A percentile compares a stretch with the other conserved stretches of the same genome.
phyloP scores from a whole-genome alignment of 1,140 invertebrate species.

The Drosophila repletoides region DNA sequence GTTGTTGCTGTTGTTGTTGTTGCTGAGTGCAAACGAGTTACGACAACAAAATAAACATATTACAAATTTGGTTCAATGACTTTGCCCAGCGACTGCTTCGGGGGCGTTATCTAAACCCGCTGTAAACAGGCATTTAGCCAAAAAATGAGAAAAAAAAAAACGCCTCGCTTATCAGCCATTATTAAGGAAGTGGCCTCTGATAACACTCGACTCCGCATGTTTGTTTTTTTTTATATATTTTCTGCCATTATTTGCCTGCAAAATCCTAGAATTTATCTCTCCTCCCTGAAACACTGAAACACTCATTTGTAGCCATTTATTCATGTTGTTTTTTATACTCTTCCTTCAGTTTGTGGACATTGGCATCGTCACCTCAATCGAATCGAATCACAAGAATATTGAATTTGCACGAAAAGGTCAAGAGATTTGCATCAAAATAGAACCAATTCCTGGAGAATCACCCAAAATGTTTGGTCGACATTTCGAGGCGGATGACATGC shows the following conservation, averaged over 20 bases:
- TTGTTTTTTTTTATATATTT: conserved; percentile 8
- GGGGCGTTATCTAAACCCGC: conserved; percentile 48
- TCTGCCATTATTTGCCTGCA: conserved; percentile 1
- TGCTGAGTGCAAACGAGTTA: conserved; percentile 73
- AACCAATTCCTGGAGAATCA: conserved; percentile 96
- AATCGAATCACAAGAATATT: conserved; percentile 94
- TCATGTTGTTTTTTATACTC: conserved; percentile 26
- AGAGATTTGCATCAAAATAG: conserved; percentile 99
- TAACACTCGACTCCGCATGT: conserved; percentile 6
- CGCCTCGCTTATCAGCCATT: conserved; percentile 58
- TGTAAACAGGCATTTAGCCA: conserved; percentile 47
- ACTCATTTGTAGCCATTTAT: too few relatives aligned
- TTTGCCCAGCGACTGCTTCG: conserved; percentile 58
- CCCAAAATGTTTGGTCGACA: conserved; percentile 99
- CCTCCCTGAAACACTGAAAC: too few relatives aligned
- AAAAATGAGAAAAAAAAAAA: conserved; percentile 65
- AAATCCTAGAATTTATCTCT: not conserved
- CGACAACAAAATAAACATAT: conserved; percentile 77
- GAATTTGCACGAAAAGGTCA: conserved; percentile 97
- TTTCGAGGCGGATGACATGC: conserved; percentile 97
- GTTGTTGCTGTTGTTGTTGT: conserved; percentile 25
- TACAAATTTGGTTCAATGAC: conserved; percentile 79
- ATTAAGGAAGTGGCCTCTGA: conserved; percentile 62
- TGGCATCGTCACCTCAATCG: conserved; percentile 97
- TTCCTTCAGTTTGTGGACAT: conserved; percentile 95